A percentile compares a stretch with the other conserved stretches of the same genome.
These are phyloP conservation scores for Pollachius pollachius DNA, from an alignment of 2,113 vertebrate genomes.

Conservation along the genomic window DNA sequence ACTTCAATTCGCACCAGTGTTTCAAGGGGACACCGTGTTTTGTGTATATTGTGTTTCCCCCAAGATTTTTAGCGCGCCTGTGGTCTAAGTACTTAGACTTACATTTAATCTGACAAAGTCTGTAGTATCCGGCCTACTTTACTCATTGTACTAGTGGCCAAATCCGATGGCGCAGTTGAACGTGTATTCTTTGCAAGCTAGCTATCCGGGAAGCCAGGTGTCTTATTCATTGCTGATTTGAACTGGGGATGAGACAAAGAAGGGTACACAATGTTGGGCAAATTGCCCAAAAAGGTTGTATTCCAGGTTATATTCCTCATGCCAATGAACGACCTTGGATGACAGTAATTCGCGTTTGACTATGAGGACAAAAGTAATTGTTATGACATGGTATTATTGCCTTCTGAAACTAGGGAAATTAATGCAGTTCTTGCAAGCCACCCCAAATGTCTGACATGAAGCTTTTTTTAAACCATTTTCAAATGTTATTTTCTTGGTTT, in stretches of 20 bases:
- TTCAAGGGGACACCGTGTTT: too few relatives aligned
- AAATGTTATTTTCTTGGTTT: background rate
- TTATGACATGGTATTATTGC: background rate
- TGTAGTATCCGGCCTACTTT: background rate
- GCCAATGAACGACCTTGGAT: too few relatives aligned
- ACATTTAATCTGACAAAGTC: background rate
- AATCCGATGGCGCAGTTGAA: constrained; percentile 64
- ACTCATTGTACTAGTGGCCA: constrained; percentile 52
- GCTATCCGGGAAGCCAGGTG: constrained; percentile 20
- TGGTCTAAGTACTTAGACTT: background rate
- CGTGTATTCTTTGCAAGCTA: constrained; percentile 44
- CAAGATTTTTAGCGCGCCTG: too few relatives aligned
- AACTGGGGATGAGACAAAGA: constrained; percentile 13
- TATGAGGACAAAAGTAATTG: too few relatives aligned
- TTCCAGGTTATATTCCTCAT: background rate
- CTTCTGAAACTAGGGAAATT: background rate
- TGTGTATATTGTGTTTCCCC: too few relatives aligned
- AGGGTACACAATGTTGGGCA: constrained; percentile 1
- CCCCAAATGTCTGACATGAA: too few relatives aligned
- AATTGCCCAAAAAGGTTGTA: background rate
- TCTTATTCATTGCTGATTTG: background rate
- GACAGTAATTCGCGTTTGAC: too few relatives aligned
- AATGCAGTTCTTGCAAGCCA: background rate
- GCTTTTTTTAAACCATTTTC: background rate
- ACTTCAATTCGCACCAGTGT: too few relatives aligned